Base-by-base conservation (phyloP, 2,797 vertebrate genomes). In the Apogon talboti region DNA sequence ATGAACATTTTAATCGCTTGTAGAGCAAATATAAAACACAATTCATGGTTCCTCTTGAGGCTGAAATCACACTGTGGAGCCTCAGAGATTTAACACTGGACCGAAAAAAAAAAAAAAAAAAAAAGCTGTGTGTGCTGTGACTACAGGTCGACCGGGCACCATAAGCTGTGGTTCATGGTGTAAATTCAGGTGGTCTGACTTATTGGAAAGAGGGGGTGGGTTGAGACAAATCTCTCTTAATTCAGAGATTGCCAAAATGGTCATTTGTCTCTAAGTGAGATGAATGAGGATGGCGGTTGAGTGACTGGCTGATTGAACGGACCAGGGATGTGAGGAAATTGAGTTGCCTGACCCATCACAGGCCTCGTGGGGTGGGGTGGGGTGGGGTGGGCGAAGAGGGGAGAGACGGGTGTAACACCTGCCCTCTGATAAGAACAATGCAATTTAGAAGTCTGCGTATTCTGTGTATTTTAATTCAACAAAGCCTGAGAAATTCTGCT, bases 181-280 rank as follows among this genome's bases (percentile, higher is more conserved):
- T 70, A 51, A 72, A 81, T 79, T 86, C 76, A 87, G 75, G 75
- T 81, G 75, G 80, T 56, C 74, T 40, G 74, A 56, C 59, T 77
- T 75, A 76, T 58, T 52, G 74, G 66, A 51, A 18, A 50, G 45
- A 59, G 30, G 33, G 71, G 72, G 62, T 41, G 78, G 66, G 70
- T 71, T 49, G 55, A 70, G 47, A 76, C 84, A 87, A 88, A 92
- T 92, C 87, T 84, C 87, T 91, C 88, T 87, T 90, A 92, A 93
- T 92, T 92, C 85, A 84, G 65, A 71, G 76, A 57, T 92, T 89
- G 89, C 90, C 92, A 89, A 91, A 89, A 87, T 87, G 87, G 71
- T 87, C 82, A 89, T 91, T 89, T 87, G 81, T 83, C 69, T 53
- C 72, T 92, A 93, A 94, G 91, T 92, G 89, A 92, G 94, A 95